These are phyloP conservation scores for Gambusia yucatana DNA, from an alignment of 2,797 vertebrate species.

Conservation along the genomic window DNA sequence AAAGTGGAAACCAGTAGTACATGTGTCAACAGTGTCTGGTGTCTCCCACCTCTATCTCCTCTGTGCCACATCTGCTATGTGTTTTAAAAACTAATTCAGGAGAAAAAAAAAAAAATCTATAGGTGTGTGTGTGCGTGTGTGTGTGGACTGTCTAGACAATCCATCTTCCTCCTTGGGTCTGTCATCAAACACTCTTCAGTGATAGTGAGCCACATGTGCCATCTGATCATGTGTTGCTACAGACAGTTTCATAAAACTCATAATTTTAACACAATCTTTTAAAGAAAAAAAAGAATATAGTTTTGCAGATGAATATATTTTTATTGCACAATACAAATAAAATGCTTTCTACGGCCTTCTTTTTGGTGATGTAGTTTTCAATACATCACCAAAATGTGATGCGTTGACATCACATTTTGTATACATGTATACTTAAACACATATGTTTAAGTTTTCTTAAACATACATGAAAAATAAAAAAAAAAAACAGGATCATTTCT, in stretches of 20 bases:
- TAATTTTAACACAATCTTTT: neutral
- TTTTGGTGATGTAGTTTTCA: neutral
- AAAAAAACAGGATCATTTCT: slow-evolving; percentile 16
- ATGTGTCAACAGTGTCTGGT: slow-evolving; percentile 81
- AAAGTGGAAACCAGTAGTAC: slow-evolving; percentile 81
- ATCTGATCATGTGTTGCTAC: slow-evolving; percentile 28
- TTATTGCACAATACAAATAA: neutral
- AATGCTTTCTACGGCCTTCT: neutral
- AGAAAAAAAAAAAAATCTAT: slow-evolving; percentile 47
- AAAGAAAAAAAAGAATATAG: neutral
- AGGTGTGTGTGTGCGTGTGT: slow-evolving; percentile 15
- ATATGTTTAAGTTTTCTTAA: no score
- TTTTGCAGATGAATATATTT: neutral
- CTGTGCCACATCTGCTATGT: slow-evolving; percentile 72
- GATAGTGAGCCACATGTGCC: slow-evolving; percentile 28
- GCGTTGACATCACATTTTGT: no score
- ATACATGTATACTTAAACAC: no score
- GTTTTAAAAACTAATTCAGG: slow-evolving; percentile 76
- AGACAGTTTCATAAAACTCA: neutral
- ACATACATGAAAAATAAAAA: neutral
- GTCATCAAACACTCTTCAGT: slow-evolving; percentile 49
- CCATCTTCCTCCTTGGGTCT: slow-evolving; percentile 46
- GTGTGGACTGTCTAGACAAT: slow-evolving; percentile 63
- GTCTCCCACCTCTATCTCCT: slow-evolving; percentile 71
- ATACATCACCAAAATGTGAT: neutral